Evolutionary conservation across 2,113 vertebrate genomes (phyloP).

Genomic region (Scortum barcoo): DNA sequence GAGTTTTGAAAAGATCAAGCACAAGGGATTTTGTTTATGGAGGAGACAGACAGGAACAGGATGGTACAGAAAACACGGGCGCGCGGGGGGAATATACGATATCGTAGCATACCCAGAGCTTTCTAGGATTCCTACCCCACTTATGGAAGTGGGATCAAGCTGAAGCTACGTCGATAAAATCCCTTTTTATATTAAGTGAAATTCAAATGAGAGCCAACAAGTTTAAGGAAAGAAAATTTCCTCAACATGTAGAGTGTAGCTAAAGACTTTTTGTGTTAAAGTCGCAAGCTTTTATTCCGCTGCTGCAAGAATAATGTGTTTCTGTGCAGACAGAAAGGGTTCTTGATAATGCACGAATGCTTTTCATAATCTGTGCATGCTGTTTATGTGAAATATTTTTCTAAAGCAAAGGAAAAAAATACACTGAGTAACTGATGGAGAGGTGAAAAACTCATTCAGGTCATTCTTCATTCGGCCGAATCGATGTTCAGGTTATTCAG

Average conservation of each 20-base stretch:
- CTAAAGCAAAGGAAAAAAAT: background rate
- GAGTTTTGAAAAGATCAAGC: slow-evolving; percentile 77
- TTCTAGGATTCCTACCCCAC: background rate
- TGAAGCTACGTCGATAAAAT: background rate
- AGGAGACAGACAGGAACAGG: slow-evolving; percentile 48
- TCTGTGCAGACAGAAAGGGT: background rate
- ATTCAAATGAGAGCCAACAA: slow-evolving; percentile 10
- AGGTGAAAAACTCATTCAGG: background rate
- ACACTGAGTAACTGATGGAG: background rate
- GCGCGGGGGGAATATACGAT: background rate
- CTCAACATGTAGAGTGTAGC: background rate
- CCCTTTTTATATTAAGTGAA: background rate
- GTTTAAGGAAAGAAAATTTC: background rate
- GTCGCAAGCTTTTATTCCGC: background rate
- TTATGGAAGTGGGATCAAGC: slow-evolving; percentile 5
- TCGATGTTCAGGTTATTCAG: background rate
- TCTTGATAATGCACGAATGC: background rate
- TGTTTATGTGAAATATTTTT: background rate
- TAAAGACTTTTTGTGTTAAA: background rate
- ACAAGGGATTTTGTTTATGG: slow-evolving; percentile 62
- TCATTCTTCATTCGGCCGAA: no score
- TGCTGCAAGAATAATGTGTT: background rate
- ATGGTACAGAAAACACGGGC: background rate
- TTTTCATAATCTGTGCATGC: background rate
- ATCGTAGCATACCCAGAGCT: background rate